A percentile compares a stretch with the other conserved stretches of the same genome.
Conservation (phyloP, 2,113 vertebrate genomes). For the Aepyceros melampus region DNA sequence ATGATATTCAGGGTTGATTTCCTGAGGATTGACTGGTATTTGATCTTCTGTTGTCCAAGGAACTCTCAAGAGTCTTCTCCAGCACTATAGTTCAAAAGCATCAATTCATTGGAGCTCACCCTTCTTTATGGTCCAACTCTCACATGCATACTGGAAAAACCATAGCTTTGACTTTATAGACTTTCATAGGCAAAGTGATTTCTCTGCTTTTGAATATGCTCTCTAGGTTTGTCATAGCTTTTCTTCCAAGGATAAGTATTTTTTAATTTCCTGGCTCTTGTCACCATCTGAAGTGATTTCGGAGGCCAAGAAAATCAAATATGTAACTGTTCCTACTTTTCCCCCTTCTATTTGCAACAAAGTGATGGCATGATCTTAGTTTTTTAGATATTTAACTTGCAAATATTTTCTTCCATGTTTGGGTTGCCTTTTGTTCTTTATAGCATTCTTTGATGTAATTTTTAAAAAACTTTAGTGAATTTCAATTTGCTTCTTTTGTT, state of each 20-base stretch:
- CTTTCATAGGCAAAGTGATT: background rate
- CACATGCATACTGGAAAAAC: background rate
- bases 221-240: background rate
- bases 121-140: background rate
- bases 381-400: background rate
- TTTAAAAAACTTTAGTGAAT: background rate
- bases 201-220: background rate
- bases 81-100: background rate
- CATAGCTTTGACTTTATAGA: background rate
- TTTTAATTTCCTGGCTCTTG: background rate
- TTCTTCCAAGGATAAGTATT: background rate
- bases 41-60: background rate
- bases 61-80: background rate
- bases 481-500: background rate
- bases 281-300: background rate
- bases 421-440: background rate
- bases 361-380: background rate
- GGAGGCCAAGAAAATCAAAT: background rate
- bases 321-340: background rate
- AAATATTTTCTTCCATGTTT: background rate
- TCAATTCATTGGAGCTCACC: background rate
- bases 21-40: background rate
- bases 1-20: background rate
- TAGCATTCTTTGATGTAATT: background rate
- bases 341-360: background rate